Conservation (phyloP, 1,140 invertebrate genomes). For the Solenopsis invicta region DNA sequence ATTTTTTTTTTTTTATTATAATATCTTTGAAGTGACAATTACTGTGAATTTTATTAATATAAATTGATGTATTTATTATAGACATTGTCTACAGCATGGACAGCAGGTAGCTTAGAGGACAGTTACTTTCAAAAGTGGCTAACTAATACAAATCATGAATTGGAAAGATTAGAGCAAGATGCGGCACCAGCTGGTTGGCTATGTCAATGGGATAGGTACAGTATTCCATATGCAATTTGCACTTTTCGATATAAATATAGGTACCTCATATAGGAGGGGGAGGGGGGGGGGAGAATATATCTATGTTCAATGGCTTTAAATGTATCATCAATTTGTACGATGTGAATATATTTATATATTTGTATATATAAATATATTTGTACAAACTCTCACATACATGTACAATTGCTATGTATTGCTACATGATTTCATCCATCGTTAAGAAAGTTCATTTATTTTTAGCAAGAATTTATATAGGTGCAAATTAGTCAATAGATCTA, state of each 20-base stretch:
- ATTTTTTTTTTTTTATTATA: neutral
- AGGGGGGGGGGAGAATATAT: neutral
- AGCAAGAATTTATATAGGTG: conserved; percentile 14
- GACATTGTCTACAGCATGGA: conserved; percentile 90
- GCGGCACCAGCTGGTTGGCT: conserved; percentile 91
- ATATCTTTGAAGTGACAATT: neutral
- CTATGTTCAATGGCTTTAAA: conserved; percentile 42
- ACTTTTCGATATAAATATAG: conserved; percentile 58
- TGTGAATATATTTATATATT: conserved; percentile 35
- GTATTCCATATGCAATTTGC: conserved; percentile 75
- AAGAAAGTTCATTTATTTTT: conserved; percentile 23
- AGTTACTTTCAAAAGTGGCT: conserved; percentile 89
- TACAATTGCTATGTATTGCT: conserved; percentile 24
- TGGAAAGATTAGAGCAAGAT: conserved; percentile 88
- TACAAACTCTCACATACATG: neutral
- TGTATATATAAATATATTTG: neutral
- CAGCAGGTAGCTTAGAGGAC: conserved; percentile 88
- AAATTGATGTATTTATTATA: conserved; percentile 79
- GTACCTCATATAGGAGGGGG: neutral
- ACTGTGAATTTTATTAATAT: neutral
- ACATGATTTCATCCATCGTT: conserved; percentile 43
- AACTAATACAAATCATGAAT: conserved; percentile 87
- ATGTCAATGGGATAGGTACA: conserved; percentile 93
- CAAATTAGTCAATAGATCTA: conserved; percentile 27
- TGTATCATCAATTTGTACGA: conserved; percentile 50